Conservation (phyloP, 2,113 vertebrate genomes). For the Gobio gobio region DNA sequence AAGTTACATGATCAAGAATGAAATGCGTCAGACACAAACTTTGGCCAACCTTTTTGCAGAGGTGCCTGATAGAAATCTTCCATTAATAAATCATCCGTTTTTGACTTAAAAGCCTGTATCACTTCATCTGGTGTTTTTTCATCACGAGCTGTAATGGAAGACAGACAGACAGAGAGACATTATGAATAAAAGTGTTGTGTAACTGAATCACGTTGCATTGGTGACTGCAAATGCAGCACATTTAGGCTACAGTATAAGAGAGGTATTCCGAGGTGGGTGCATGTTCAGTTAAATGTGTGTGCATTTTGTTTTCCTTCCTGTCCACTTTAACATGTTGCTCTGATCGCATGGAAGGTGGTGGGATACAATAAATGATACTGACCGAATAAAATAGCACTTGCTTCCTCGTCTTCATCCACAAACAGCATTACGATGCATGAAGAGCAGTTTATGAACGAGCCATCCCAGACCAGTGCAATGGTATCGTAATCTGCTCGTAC, state of each 20-base stretch:
- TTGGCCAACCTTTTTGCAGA: conserved; percentile 30
- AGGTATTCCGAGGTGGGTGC: background rate
- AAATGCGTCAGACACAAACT: background rate
- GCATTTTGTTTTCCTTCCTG: background rate
- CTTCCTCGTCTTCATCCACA: background rate
- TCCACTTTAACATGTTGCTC: background rate
- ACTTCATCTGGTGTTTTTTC: background rate
- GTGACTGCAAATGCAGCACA: background rate
- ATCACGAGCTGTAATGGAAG: conserved; percentile 34
- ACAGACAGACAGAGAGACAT: background rate
- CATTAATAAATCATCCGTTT: conserved; percentile 14
- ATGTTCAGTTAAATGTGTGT: background rate
- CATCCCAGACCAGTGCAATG: conserved; percentile 33
- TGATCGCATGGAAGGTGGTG: background rate
- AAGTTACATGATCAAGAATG: background rate
- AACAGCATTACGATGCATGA: conserved; percentile 40
- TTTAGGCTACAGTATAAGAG: background rate
- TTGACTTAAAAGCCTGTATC: conserved; percentile 41
- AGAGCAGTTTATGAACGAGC: conserved; percentile 42
- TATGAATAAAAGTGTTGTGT: background rate
- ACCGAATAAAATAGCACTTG: conserved; percentile 43
- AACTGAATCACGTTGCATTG: background rate
- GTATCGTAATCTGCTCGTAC: background rate
- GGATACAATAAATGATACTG: conserved; percentile 23
- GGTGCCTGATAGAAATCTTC: conserved; percentile 23